Evolutionary conservation across 2,113 vertebrate genomes (phyloP).

Genomic region (Crotalus viridis): DNA sequence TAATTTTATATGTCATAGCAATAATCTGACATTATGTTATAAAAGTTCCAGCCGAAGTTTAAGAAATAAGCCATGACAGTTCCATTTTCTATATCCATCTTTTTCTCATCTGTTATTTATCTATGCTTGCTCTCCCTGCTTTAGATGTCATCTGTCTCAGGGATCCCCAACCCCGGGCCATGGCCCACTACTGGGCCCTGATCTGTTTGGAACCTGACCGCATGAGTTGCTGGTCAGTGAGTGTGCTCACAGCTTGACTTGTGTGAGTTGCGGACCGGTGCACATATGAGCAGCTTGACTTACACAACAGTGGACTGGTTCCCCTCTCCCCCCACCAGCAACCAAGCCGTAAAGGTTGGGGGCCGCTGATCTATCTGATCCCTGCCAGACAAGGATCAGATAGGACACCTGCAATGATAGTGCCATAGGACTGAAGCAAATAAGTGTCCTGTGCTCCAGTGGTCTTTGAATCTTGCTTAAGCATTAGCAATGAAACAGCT

Average conservation of each 20-base stretch:
- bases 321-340: neutral
- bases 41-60: neutral
- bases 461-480: neutral
- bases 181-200: neutral
- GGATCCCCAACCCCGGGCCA: neutral
- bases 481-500: neutral
- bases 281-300: neutral
- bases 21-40: neutral
- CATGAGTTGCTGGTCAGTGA: neutral
- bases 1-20: too few relatives aligned
- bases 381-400: neutral
- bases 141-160: neutral
- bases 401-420: neutral
- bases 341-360: neutral
- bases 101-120: neutral
- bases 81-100: neutral
- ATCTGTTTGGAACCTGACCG: neutral
- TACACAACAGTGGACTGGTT: neutral
- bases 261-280: fast-evolving
- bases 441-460: neutral
- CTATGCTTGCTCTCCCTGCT: neutral
- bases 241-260: neutral
- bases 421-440: neutral
- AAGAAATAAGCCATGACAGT: neutral
- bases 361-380: neutral